phyloP scores from a whole-genome alignment of 2,888 invertebrate genomes.

The Amitus sp. region DNA sequence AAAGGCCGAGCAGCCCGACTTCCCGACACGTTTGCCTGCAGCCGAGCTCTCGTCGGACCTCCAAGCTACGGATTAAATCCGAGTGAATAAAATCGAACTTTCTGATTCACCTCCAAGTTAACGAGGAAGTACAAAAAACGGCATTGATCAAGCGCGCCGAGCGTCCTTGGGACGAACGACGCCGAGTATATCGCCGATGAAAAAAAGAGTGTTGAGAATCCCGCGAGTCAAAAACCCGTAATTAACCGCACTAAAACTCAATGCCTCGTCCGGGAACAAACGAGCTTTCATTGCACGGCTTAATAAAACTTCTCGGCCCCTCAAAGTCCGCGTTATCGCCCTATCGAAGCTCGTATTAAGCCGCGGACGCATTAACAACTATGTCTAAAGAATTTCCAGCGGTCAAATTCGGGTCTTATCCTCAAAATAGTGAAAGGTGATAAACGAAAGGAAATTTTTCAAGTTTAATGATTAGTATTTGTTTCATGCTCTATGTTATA shows the following conservation, averaged over 20 bases:
- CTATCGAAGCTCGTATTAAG: slow-evolving; percentile 50
- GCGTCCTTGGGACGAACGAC: slow-evolving; percentile 3
- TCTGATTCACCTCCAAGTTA: no score
- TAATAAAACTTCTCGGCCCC: slow-evolving; percentile 45
- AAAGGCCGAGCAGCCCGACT: slow-evolving; percentile 58
- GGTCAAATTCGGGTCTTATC: slow-evolving; percentile 29
- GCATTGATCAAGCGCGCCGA: slow-evolving; percentile 1
- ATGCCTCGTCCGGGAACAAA: slow-evolving; percentile 44
- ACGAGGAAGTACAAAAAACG: not conserved
- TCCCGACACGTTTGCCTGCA: slow-evolving; percentile 60
- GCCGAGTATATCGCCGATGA: slow-evolving; percentile 4
- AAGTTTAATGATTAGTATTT: no score
- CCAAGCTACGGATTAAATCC: slow-evolving; percentile 51
- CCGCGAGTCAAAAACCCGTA: slow-evolving; percentile 42
- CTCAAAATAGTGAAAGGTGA: no score
- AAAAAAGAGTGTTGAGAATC: slow-evolving; percentile 10
- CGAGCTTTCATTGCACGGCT: slow-evolving; percentile 44
- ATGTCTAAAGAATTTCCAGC: no score
- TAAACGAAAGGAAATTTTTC: no score
- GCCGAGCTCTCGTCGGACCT: slow-evolving; percentile 53
- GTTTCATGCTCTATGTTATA: no score
- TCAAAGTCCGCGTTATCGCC: slow-evolving; percentile 38
- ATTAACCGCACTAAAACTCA: slow-evolving; percentile 57
- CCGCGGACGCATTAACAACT: slow-evolving; percentile 35
- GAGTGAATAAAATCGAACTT: slow-evolving; percentile 40